phyloP scores from a whole-genome alignment of 2,797 vertebrate genomes.

The Limnodromus scolopaceus region DNA sequence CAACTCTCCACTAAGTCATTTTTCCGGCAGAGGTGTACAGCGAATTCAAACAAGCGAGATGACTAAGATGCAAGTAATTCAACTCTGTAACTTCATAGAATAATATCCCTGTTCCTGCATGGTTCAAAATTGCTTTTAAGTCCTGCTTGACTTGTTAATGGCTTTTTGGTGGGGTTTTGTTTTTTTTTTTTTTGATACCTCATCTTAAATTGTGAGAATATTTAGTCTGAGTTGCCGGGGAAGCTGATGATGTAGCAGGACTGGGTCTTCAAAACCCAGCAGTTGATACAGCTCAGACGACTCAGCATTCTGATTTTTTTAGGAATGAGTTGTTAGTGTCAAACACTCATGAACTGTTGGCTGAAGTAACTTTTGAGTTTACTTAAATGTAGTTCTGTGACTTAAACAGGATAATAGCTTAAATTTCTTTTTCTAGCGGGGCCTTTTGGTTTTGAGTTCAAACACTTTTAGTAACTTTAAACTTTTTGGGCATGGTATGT shows the following conservation, averaged over 20 bases:
- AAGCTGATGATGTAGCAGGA: background rate
- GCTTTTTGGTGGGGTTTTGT: background rate
- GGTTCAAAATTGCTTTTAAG: constrained; percentile 2
- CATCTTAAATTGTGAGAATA: background rate
- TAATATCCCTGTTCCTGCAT: background rate
- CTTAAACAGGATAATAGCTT: background rate
- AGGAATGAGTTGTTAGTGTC: background rate
- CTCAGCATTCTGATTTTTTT: background rate
- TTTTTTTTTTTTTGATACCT: background rate
- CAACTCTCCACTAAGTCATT: background rate
- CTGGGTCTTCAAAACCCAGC: background rate
- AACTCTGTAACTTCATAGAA: background rate
- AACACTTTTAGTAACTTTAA: constrained; percentile 30
- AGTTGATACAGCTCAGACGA: background rate
- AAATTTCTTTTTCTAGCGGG: background rate
- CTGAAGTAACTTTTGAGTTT: background rate
- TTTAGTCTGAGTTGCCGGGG: background rate
- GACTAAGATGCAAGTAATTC: background rate
- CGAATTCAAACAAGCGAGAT: background rate
- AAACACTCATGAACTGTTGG: background rate
- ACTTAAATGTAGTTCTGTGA: background rate
- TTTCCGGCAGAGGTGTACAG: background rate
- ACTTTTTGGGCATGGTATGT: background rate
- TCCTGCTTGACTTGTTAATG: constrained; percentile 1
- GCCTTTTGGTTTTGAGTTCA: constrained; percentile 39